A percentile compares a stretch with the other conserved stretches of the same genome.
Conservation (phyloP, 2,888 invertebrate genomes). For the Pollenia labialis region DNA sequence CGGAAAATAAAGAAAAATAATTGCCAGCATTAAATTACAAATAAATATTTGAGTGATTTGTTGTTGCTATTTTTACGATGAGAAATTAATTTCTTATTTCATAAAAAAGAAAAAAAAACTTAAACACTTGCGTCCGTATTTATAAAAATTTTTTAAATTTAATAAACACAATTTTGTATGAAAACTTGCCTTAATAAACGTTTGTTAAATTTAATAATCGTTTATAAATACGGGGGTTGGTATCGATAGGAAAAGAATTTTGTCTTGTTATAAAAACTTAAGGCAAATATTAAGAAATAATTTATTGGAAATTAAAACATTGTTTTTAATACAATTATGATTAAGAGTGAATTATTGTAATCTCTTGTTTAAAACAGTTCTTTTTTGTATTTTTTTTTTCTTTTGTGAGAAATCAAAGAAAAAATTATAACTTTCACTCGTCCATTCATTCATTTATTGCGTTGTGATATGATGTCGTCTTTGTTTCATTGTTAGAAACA, state of each 20-base stretch:
- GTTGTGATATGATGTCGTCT: neutral
- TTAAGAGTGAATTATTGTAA: neutral
- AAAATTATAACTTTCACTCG: constrained; percentile 39
- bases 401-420: neutral
- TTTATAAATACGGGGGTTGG: too few species aligned
- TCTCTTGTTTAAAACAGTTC: constrained; percentile 1
- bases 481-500: constrained; percentile 42
- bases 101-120: neutral
- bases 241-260: neutral
- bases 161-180: too few species aligned
- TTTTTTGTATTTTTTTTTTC: neutral
- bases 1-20: constrained; percentile 13
- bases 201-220: too few species aligned
- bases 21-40: constrained; percentile 34
- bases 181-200: too few species aligned
- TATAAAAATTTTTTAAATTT: too few species aligned
- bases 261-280: neutral
- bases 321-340: constrained; percentile 22
- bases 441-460: neutral
- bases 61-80: constrained; percentile 6
- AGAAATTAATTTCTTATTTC: constrained; percentile 13
- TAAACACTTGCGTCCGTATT: too few species aligned
- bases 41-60: constrained; percentile 13
- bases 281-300: neutral
- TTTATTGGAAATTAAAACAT: constrained; percentile 16